Conservation (phyloP, 2,113 vertebrate genomes). For the Gulo gulo region DNA sequence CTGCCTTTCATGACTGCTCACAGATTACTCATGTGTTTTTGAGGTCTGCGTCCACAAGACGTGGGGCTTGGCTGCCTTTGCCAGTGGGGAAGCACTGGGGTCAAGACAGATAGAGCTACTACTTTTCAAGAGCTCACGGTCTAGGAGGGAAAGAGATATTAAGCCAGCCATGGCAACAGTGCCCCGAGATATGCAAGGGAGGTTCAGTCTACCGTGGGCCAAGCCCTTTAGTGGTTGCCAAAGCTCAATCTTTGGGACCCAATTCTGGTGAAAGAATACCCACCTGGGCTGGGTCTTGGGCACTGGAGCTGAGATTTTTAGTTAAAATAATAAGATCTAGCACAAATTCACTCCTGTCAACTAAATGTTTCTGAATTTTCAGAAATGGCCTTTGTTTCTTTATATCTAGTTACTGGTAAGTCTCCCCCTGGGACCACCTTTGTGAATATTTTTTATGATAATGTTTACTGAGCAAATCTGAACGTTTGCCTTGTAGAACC, state of each 20-base stretch:
- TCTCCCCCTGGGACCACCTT: neutral
- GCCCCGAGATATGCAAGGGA: neutral
- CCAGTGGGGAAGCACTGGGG: neutral
- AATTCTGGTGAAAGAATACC: neutral
- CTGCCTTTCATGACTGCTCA: neutral
- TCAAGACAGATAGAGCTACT: neutral
- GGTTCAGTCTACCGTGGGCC: neutral
- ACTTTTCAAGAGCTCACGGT: neutral
- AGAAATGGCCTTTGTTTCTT: neutral
- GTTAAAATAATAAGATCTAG: neutral
- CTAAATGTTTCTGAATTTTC: neutral
- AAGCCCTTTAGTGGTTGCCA: neutral
- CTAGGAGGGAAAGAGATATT: neutral
- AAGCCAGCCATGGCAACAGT: neutral
- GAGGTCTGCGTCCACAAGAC: neutral
- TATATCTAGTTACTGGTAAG: neutral
- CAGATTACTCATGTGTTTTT: neutral
- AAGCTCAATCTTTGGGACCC: neutral
- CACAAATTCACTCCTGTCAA: neutral
- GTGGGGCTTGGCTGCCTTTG: neutral
- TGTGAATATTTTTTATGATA: constrained; percentile 43
- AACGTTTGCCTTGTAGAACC: constrained; percentile 43
- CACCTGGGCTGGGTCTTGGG: neutral
- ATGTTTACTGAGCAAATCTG: constrained; percentile 46
- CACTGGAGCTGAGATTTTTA: neutral